Evolutionary conservation across 1,140 invertebrate species (phyloP), one percentile per base, ranked within the genome.

Genomic region (Drosophila equinoxialis): DNA sequence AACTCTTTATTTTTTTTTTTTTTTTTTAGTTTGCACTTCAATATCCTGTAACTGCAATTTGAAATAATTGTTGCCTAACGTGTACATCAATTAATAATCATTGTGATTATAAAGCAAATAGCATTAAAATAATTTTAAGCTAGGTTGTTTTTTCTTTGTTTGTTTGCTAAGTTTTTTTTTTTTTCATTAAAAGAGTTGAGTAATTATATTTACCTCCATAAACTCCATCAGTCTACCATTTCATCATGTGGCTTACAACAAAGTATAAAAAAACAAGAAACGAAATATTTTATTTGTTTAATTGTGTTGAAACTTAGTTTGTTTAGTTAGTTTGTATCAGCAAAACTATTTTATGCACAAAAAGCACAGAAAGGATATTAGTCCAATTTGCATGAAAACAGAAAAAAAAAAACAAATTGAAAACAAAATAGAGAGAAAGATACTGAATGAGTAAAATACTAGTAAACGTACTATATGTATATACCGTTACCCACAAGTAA

Each of bases 271-370:
- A 48, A 48, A 20, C 6, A 48, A 20, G 7, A 48, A 17, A 11
- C 7, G 23, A 23, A 3, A 51, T 20, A 11, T 51, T 51, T 51
- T 17, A 51, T 51, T 51, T 51, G 17, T 51, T 23, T 14, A 51
- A 51, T 51, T 51, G 45, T 5, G 45, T 23, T 51, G 17, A 51
- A 51, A 51, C 45, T 51, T 23, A 51, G 45, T 51, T 51, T 51
- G 45, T 51, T 23, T 51, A 23, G 45, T 51, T 51, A 23, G 45
- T 51, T 51, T 51, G 23, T 51, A 51, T 51, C 8, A 23, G 14
- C 7, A 45, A 45, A 45, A 45, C 42, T 45, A 45, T 45, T 17
- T 17, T 20, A 48, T 48, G 8, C 14, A 51, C 45, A 51, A 51
- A 51, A 11, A 23, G 45, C 45, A 10, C 20, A 48, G 17, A 8